Evolutionary conservation across 1,140 invertebrate species (phyloP), one percentile per base, ranked within the genome.

Genomic region (Parasteatoda tepidariorum): DNA sequence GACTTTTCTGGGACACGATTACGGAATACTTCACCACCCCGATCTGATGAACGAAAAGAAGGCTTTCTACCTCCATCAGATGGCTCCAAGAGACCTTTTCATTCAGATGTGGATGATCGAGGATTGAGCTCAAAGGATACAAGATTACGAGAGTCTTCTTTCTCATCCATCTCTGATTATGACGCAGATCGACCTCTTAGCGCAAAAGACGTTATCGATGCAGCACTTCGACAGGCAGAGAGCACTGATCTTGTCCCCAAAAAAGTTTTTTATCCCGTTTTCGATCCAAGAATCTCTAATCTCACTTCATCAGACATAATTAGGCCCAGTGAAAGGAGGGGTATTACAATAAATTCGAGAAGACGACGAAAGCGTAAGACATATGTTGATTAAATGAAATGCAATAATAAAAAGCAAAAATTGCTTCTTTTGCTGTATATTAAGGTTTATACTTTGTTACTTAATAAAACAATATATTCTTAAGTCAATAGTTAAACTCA

Each of bases 221-320:
- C 68, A 1, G 81, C 81, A 0, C 30, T 33, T 0, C 34, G 70
- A 34, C 81, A 83, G 3, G 18, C 68, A 2, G 81, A 83, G 15
- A 3, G 13, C 4, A 15, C 15, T 1, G 28, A 55, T 0, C 38
- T 24, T 11, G 54, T 18, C 11, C 6, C 22, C 2, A 61, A 61
- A n/a, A 34, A 83, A 24, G 81, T 74, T 5, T 66, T 34, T 7
- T 83, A 83, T 55, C 81, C 81, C 4, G 68, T 83, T 15, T 74
- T 26, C 26, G 70, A 83, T 64, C 81, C 81, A 0, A 48, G 70
- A 18, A 11, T 34, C 2, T 30, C 68, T 4, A 83, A 83, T 55
- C 54, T 83, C 22, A 83, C 81, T 15, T 66, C 81, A 4, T 41
- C 81, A 11, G 81, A 83, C 3, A 30, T 74, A 26, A 74, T 83